These are phyloP conservation scores for Sesamia inferens DNA, from an alignment of 2,888 invertebrate genomes.

Conservation along the genomic window DNA sequence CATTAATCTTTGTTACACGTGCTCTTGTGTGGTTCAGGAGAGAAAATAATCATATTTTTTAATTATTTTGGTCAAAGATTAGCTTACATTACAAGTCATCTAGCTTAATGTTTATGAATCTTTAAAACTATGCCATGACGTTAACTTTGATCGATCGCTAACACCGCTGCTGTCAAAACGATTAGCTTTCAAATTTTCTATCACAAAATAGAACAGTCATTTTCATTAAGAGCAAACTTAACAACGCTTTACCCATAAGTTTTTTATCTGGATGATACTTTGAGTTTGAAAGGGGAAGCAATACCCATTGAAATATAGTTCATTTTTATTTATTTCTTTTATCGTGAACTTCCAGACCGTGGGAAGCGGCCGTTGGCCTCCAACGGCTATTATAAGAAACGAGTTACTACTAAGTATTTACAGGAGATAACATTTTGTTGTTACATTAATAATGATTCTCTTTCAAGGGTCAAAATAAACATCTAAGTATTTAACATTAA, in stretches of 20 bases:
- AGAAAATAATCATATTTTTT: conserved; percentile 13
- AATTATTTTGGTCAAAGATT: conserved; percentile 22
- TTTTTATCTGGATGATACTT: conserved; percentile 11
- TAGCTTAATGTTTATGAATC: conserved; percentile 30
- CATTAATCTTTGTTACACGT: conserved; percentile 56
- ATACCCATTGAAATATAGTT: conserved; percentile 13
- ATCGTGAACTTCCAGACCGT: neutral
- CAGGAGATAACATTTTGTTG: conserved; percentile 2
- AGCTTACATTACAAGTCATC: conserved; percentile 25
- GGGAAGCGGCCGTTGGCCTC: neutral
- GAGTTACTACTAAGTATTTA: neutral
- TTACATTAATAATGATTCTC: neutral
- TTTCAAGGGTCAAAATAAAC: too few species aligned
- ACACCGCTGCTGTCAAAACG: conserved; percentile 13
- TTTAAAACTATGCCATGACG: conserved; percentile 29
- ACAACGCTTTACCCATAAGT: conserved; percentile 5
- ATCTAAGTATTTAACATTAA: too few species aligned
- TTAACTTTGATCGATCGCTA: conserved; percentile 26
- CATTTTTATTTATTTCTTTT: conserved; percentile 28
- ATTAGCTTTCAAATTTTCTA: conserved; percentile 30
- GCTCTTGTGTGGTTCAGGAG: conserved; percentile 13
- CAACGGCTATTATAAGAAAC: neutral
- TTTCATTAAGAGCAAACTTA: conserved; percentile 10
- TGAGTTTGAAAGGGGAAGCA: conserved; percentile 24
- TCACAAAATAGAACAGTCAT: conserved; percentile 32